phyloP scores from a whole-genome alignment of 2,113 vertebrate genomes.

The Caracal caracal region DNA sequence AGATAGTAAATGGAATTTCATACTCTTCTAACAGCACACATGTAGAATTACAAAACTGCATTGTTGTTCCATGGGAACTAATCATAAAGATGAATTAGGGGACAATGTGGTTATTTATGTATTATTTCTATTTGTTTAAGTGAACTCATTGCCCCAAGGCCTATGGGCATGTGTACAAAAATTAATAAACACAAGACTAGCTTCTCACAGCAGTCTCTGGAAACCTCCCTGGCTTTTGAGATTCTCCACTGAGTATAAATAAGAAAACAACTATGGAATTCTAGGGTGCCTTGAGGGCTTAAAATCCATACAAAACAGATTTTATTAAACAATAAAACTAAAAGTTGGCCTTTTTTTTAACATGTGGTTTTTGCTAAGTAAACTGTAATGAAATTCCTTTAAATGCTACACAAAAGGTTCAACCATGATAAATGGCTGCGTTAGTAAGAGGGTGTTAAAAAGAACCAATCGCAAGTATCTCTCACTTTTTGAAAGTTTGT shows the following conservation, averaged over 20 bases:
- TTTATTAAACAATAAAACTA: slow-evolving; percentile 67
- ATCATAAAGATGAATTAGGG: slow-evolving; percentile 52
- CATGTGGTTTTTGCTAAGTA: slow-evolving; percentile 35
- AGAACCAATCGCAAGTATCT: background rate
- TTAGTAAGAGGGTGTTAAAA: background rate
- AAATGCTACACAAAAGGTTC: slow-evolving; percentile 1
- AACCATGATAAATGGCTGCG: background rate
- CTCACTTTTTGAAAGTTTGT: background rate
- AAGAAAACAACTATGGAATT: slow-evolving; percentile 57
- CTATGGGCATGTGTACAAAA: slow-evolving; percentile 64
- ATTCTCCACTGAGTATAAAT: slow-evolving; percentile 67
- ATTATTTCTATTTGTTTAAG: slow-evolving; percentile 74
- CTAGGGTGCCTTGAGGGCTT: slow-evolving; percentile 59
- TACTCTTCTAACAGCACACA: background rate
- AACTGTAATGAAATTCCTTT: background rate
- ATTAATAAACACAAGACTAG: slow-evolving; percentile 71
- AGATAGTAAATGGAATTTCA: background rate
- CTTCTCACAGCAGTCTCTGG: slow-evolving; percentile 64
- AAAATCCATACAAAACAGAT: slow-evolving; percentile 61
- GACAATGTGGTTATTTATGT: slow-evolving; percentile 54
- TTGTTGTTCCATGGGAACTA: slow-evolving; percentile 45
- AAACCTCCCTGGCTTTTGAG: slow-evolving; percentile 57
- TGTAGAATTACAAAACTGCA: slow-evolving; percentile 35
- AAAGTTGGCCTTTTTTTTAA: slow-evolving; percentile 25
- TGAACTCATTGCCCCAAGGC: slow-evolving; percentile 69